Evolutionary conservation across 2,888 invertebrate genomes (phyloP).

Genomic region (Ligdia adustata): DNA sequence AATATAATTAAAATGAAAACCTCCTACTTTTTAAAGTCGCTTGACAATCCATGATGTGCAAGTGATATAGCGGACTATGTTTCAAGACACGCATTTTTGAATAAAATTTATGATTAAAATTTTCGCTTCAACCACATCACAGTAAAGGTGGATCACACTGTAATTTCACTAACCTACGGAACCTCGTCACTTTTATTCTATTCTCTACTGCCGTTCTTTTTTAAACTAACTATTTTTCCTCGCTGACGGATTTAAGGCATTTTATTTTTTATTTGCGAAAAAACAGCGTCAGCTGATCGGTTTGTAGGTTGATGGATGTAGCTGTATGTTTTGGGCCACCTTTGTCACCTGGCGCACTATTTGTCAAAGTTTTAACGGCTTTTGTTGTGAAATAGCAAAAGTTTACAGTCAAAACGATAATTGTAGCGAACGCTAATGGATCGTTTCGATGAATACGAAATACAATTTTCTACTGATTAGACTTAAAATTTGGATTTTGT

Average conservation of each 20-base stretch:
- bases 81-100: too few relatives aligned
- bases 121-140: too few relatives aligned
- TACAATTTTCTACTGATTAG: too few relatives aligned
- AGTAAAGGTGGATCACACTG: too few relatives aligned
- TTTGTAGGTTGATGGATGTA: constrained; percentile 45
- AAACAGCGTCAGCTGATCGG: constrained; percentile 51
- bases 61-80: too few relatives aligned
- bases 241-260: constrained; percentile 52
- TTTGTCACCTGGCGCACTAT: constrained; percentile 41
- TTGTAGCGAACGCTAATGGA: not conserved
- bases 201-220: constrained; percentile 54
- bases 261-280: constrained; percentile 52
- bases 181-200: not conserved
- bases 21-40: too few relatives aligned
- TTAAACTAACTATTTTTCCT: constrained; percentile 60
- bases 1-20: too few relatives aligned
- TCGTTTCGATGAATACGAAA: not conserved
- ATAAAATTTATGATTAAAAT: too few relatives aligned
- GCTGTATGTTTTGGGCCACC: constrained; percentile 33
- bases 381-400: constrained; percentile 6
- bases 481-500: too few relatives aligned
- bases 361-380: constrained; percentile 22
- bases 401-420: not conserved
- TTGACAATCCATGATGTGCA: too few relatives aligned
- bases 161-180: not conserved